Conservation (phyloP, 2,113 vertebrate species). For the Poeciliopsis retropinna region DNA sequence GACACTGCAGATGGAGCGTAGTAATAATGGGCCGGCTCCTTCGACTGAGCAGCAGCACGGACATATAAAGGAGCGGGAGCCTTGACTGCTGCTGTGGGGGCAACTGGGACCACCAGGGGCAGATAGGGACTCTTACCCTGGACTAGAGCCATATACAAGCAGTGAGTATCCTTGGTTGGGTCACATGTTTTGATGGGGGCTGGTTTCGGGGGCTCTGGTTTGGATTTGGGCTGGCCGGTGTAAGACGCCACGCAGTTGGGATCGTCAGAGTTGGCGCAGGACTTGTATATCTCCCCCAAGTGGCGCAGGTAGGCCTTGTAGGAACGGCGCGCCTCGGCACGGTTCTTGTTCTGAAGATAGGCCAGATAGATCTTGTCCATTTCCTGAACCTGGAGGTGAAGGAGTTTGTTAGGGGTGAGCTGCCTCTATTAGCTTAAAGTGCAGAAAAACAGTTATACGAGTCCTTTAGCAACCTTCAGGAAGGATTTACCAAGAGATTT, state of each 20-base stretch:
- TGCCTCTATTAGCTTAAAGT: not conserved
- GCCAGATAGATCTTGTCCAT: slow-evolving; percentile 82
- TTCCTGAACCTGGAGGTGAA: slow-evolving; percentile 73
- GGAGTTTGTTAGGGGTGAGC: not conserved
- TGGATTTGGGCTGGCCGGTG: slow-evolving; percentile 68
- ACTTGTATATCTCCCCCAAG: slow-evolving; percentile 81
- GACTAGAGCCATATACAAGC: slow-evolving; percentile 68
- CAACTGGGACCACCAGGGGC: slow-evolving; percentile 63
- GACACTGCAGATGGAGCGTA: slow-evolving; percentile 61
- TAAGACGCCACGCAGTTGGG: slow-evolving; percentile 75
- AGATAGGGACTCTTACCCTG: slow-evolving; percentile 73
- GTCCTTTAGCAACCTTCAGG: too few species aligned
- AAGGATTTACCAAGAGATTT: too few species aligned
- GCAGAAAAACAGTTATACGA: not conserved
- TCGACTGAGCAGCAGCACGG: slow-evolving; percentile 59
- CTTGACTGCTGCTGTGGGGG: slow-evolving; percentile 61
- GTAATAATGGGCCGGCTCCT: slow-evolving; percentile 70
- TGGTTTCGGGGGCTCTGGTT: slow-evolving; percentile 68
- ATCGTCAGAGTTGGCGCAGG: slow-evolving; percentile 77
- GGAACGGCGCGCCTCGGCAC: slow-evolving; percentile 77
- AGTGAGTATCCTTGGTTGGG: slow-evolving; percentile 80
- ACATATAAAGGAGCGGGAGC: slow-evolving; percentile 66
- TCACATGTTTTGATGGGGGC: slow-evolving; percentile 79
- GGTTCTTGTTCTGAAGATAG: slow-evolving; percentile 84
- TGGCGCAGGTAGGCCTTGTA: slow-evolving; percentile 80